Evolutionary conservation across 2,797 vertebrate species (phyloP), one percentile per base, ranked within the genome.

Genomic region (Borostomias antarcticus): DNA sequence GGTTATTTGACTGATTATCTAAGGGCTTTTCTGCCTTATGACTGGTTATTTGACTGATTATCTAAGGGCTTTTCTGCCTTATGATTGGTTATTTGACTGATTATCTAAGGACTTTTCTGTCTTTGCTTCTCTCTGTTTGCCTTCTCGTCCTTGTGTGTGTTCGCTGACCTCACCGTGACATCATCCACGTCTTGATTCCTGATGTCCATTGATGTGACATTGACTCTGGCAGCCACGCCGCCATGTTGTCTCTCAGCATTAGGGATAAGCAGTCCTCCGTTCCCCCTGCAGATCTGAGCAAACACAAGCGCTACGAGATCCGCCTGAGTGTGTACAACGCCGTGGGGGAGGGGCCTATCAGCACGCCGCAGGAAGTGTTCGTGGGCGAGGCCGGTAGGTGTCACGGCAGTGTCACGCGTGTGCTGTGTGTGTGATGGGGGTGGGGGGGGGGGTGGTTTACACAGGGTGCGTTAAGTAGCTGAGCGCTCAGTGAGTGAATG

Each of bases 291-390:
- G 96, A 98, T 88, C 90, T 98, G 86, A 97, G 86, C 88, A 92
- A 93, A 73, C 91, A 92, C 88, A 94, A 93, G 74, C 94, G 97
- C 66, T 99, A 98, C 0, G 97, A 99, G 88, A 96, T 98, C 74
- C 92, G 95, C 32, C 93, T 98, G 93, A 98, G 94, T 0, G 93
- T 98, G 32, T 99, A 94, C 90, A 99, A 98, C 0, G 94, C 96
- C 0, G 96, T 94, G 75, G 97, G 97, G 0, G 97, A 98, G 75
- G 96, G 96, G 0, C 96, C 97, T 5, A 85, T 87, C 83, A 97
- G 95, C 63, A 62, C 95, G 0, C 97, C 97, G 0, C 94, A 97
- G 70, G 97, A 98, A 82, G 97, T 98, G 75, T 98, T 98, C 0
- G 97, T 98, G 0, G 97, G 97, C 1, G 97, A 98, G 78, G 97